Evolutionary conservation across 2,888 invertebrate genomes (phyloP), one percentile per base, ranked within the genome.

Genomic region (Thysanoteuthis rhombus): DNA sequence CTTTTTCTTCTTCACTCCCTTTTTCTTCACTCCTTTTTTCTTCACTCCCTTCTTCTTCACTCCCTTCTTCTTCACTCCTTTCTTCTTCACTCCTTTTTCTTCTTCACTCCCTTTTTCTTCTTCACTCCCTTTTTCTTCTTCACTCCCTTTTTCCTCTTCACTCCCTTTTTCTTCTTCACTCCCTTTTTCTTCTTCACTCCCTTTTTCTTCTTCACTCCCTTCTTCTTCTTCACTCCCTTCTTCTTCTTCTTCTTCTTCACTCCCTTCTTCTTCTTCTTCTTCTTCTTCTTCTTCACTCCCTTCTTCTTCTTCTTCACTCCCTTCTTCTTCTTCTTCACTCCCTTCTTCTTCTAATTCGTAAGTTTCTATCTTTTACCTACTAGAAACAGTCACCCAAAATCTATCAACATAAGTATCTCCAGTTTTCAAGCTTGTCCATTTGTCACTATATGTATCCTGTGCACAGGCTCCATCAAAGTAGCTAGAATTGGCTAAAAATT

Each of bases 151-250:
- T n/a, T 12, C n/a, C 25, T 75, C 16, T 12, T n/a, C 32, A 19
- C n/a, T 10, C 10, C n/a, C n/a, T 2, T 75, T n/a, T 75, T 75
- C 75, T n/a, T 75, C 10, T n/a, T n/a, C 8, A n/a, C 19, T 10
- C 58, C 1, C n/a, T 0, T n/a, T 16, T 2, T 75, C 10, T 8
- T n/a, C 12, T n/a, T 12, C n/a, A 2, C n/a, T 28, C 1, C 4
- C 25, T 28, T 28, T 58, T 58, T 28, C 1, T 58, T 1, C 25
- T 58, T 28, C 1, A 1, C 25, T 58, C 58, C 1, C 25, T 28
- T 5, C 25, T 28, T 6, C 6, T 25, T 58, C 25, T 58, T 58
- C 25, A 2, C 5, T 6, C 28, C 5, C 4, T 58, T 28, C 28
- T 58, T 28, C 25, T 52, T 52, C 58, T 16, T 58, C 28, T 58